Evolutionary conservation across 2,888 invertebrate species (phyloP).

Genomic region (Lycocerus yunnanus): DNA sequence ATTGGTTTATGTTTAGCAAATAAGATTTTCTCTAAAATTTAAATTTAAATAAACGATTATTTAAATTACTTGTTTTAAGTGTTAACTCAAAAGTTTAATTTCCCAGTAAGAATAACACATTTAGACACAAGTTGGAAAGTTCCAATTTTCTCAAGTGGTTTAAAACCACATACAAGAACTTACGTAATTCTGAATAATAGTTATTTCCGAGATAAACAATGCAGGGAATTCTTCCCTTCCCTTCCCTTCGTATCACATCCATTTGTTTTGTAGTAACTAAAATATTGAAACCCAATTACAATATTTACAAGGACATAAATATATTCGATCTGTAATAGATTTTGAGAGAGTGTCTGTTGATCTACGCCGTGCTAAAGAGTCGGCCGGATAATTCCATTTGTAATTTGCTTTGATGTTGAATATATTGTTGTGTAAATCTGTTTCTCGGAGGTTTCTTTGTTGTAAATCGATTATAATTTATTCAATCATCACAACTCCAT

Average conservation of each 20-base stretch:
- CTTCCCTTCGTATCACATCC: not conserved
- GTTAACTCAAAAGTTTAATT: not conserved
- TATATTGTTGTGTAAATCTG: too few relatives aligned
- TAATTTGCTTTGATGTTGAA: too few relatives aligned
- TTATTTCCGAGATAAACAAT: constrained; percentile 17
- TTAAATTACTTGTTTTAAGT: not conserved
- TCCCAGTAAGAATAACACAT: constrained; percentile 14
- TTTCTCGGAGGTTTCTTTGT: too few relatives aligned
- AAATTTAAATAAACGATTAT: not conserved
- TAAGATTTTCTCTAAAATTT: not conserved
- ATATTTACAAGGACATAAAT: too few relatives aligned
- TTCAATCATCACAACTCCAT: too few relatives aligned
- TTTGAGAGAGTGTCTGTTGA: too few relatives aligned
- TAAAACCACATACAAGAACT: constrained; percentile 19
- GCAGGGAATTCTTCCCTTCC: not conserved
- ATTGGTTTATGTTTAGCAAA: not conserved
- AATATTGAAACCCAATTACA: not conserved
- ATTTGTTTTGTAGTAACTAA: not conserved
- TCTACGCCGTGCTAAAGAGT: too few relatives aligned
- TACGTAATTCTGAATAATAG: constrained; percentile 15
- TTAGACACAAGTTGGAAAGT: constrained; percentile 10
- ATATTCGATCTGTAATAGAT: too few relatives aligned
- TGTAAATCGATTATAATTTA: too few relatives aligned
- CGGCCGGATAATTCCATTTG: too few relatives aligned
- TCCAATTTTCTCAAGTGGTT: constrained; percentile 14